These are phyloP conservation scores for Oncopodura yosiiana DNA, from an alignment of 1,140 invertebrate genomes.

Conservation along the genomic window DNA sequence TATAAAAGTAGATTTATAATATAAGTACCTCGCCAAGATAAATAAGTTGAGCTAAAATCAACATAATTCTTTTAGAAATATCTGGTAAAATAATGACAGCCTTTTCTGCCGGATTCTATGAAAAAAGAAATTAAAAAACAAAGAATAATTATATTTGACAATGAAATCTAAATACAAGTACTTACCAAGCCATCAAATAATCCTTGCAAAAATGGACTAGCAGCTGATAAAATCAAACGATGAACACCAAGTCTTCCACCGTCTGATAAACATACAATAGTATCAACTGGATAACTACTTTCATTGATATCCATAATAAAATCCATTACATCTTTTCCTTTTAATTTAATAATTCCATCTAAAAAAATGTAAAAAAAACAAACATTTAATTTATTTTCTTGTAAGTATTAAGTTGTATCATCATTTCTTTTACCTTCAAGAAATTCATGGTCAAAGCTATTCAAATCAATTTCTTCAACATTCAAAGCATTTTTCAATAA, in stretches of 20 bases:
- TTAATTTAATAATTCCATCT: not conserved
- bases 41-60: conserved; percentile 13
- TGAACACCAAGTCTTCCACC: conserved; percentile 30
- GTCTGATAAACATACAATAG: conserved; percentile 19
- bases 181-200: conserved; percentile 23
- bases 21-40: too few relatives aligned
- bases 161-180: not conserved
- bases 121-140: not conserved
- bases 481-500: too few relatives aligned
- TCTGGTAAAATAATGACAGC: conserved; percentile 24
- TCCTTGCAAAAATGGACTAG: conserved; percentile 17
- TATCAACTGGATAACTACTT: conserved; percentile 13
- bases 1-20: not conserved
- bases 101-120: conserved; percentile 15
- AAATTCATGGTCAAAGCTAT: too few relatives aligned
- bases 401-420: too few relatives aligned
- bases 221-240: conserved; percentile 25
- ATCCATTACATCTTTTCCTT: conserved; percentile 8
- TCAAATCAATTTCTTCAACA: too few relatives aligned
- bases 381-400: too few relatives aligned
- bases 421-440: too few relatives aligned
- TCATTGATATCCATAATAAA: conserved; percentile 16
- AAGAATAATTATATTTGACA: not conserved
- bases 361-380: not conserved
- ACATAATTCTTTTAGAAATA: conserved; percentile 19